These are phyloP conservation scores for Diacarnus erythraeanus DNA, from an alignment of 37 sponge, comb jelly and placozoan genomes.

Conservation along the genomic window DNA sequence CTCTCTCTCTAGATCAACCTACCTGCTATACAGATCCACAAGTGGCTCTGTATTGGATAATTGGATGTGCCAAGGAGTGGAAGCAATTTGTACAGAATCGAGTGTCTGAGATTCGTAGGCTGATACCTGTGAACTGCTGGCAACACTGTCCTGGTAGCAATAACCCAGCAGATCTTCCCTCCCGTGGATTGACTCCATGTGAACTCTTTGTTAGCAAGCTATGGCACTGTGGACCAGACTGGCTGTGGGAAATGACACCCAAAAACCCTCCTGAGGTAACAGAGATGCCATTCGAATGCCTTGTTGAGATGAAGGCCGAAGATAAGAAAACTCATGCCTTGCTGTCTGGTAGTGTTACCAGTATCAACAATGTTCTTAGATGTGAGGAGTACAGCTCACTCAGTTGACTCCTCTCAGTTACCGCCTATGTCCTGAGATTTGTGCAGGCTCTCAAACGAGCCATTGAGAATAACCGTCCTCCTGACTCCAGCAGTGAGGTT, in stretches of 20 bases:
- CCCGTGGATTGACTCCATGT: background rate
- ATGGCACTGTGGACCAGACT: background rate
- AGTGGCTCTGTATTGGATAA: too few species aligned
- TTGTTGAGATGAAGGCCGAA: background rate
- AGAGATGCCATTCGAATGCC: background rate
- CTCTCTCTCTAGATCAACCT: too few species aligned
- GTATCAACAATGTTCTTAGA: background rate
- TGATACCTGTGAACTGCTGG: background rate
- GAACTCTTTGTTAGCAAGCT: background rate
- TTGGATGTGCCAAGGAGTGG: too few species aligned
- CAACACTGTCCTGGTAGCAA: background rate
- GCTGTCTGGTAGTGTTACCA: background rate
- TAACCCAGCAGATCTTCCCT: background rate
- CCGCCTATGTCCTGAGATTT: conserved; percentile 1
- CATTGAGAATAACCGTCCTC: background rate
- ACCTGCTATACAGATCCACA: too few species aligned
- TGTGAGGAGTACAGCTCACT: background rate
- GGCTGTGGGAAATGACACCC: background rate
- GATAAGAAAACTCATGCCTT: background rate
- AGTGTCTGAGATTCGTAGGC: background rate
- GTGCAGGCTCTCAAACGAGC: background rate
- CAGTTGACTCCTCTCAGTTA: conserved; percentile 4
- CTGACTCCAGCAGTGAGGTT: too few species aligned
- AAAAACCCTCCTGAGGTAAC: background rate
- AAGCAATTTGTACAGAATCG: background rate